Evolutionary conservation across 2,113 vertebrate genomes (phyloP), one percentile per base, ranked within the genome.

Genomic region (Marmota flaviventris): DNA sequence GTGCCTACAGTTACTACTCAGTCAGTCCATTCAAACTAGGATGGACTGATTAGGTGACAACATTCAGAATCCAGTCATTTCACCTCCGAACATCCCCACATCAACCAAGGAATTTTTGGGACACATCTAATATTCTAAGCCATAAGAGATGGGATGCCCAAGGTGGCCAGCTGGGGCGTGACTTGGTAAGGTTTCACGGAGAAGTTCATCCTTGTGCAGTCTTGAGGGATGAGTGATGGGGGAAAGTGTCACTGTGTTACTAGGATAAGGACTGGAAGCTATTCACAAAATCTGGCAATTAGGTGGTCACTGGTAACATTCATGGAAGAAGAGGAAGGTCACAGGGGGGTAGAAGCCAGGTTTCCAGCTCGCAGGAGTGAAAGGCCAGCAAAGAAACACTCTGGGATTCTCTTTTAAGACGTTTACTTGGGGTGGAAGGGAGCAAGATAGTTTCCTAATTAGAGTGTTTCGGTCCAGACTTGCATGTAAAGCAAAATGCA

Each of bases 151-250:
- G 6, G 61, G 53, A 13, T 0, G 5, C 13, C 34, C 17, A 27
- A 29, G 77, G 65, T 72, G 0, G 0, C 65, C 11, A 11, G 4
- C 39, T 51, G 29, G 58, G 67, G 10, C 1, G 0, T 18, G 63
- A 39, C 10, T 58, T 45, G 45, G 37, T 61, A 53, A 63, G 27
- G 20, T 27, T 73, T 94, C 73, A 5, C 1, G 39, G 67, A 22
- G 51, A 69, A 63, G n/a, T 69, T 53, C 67, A n/a, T 39, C 17
- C 8, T 42, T 32, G 42, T 14, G 8, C 1, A 48, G n/a, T 85
- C 73, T 48, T 16, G 8, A 84, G 56, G 61, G n/a, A 45, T 17
- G 11, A 45, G 25, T n/a, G 37, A 77, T 8, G 20, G 42, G 24
- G 18, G 16, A n/a, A 82, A 32, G 75, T 8, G 27, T 32, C 32